phyloP scores from a whole-genome alignment of 2,888 invertebrate species.

The Leptura quadrifasciata region DNA sequence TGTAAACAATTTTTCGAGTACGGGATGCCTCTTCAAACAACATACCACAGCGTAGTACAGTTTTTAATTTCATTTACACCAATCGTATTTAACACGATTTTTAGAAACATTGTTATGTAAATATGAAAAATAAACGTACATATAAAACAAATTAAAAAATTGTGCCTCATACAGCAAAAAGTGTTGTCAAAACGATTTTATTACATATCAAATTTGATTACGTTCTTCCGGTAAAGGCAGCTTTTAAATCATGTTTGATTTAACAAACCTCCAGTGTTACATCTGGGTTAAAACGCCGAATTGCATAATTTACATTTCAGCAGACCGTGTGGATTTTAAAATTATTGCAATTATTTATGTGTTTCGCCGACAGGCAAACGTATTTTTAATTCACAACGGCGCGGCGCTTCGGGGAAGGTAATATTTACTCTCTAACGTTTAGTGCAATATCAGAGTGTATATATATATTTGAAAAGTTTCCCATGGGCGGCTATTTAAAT shows the following conservation, averaged over 20 bases:
- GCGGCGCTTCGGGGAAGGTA: neutral
- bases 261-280: slow-evolving; percentile 24
- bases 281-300: neutral
- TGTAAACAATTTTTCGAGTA: neutral
- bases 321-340: slow-evolving; percentile 10
- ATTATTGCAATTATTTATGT: slow-evolving; percentile 21
- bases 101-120: neutral
- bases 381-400: neutral
- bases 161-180: neutral
- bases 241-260: slow-evolving; percentile 31
- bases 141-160: slow-evolving; percentile 8
- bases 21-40: neutral
- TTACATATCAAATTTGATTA: slow-evolving; percentile 7
- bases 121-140: neutral
- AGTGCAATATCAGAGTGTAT: neutral
- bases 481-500: neutral
- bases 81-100: neutral
- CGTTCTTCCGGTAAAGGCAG: neutral
- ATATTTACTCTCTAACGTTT: neutral
- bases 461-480: neutral
- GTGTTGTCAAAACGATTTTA: slow-evolving; percentile 10
- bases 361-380: neutral
- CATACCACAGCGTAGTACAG: neutral
- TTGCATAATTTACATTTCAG: slow-evolving; percentile 35
- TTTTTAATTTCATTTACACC: neutral